A percentile compares a stretch with the other conserved stretches of the same genome.
Evolutionary conservation across 2,113 vertebrate species (phyloP).

Genomic region (Ctenomys sociabilis): DNA sequence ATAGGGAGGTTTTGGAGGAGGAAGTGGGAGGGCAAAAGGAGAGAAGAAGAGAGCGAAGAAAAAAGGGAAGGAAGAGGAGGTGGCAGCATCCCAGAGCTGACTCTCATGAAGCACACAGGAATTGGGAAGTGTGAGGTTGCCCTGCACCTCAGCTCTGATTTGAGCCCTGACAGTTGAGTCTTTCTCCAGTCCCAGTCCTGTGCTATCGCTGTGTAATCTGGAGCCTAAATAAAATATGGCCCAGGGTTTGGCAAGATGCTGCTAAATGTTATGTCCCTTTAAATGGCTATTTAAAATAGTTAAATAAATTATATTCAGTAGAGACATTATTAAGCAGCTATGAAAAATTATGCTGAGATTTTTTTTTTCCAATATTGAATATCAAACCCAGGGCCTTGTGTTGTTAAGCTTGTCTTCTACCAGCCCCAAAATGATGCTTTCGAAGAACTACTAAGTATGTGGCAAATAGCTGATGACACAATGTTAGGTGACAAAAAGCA

Average conservation of each 20-base stretch:
- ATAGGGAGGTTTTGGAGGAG: not conserved
- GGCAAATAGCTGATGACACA: not conserved
- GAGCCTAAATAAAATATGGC: not conserved
- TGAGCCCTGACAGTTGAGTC: not conserved
- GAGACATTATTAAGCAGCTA: not conserved
- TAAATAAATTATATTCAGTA: not conserved
- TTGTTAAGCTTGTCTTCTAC: not conserved
- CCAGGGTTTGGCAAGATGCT: not conserved
- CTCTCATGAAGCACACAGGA: not conserved
- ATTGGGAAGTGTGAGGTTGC: too few relatives aligned
- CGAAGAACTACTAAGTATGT: not conserved
- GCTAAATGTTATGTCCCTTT: not conserved
- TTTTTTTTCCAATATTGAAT: not conserved
- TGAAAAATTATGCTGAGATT: not conserved
- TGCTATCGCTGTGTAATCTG: not conserved
- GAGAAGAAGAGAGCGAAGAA: not conserved
- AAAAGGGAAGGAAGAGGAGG: not conserved
- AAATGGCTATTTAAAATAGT: not conserved
- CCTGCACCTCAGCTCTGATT: not conserved
- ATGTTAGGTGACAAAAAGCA: not conserved
- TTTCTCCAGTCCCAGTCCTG: not conserved
- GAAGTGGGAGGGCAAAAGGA: not conserved
- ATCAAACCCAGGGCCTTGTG: not conserved
- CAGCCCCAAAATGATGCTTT: not conserved
- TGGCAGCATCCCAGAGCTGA: not conserved